Conservation (phyloP, 1,140 invertebrate species). For the Aphis craccivora region DNA sequence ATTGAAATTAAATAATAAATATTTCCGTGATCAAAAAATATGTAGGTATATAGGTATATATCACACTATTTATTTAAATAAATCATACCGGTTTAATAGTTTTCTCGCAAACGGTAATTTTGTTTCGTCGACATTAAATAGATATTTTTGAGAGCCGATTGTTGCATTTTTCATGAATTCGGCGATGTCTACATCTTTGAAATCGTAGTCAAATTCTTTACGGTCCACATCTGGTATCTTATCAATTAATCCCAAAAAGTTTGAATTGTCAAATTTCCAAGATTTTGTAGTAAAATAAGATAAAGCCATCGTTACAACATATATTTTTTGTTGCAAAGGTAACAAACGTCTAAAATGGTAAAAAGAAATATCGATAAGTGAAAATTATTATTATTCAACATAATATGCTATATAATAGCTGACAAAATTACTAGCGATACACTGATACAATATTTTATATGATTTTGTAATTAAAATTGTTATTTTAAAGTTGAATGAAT, state of each 20-base stretch:
- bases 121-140: constrained; percentile 67
- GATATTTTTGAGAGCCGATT: constrained; percentile 68
- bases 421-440: too few species aligned
- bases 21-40: background rate
- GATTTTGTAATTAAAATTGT: too few species aligned
- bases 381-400: background rate
- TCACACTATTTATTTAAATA: background rate
- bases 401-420: too few species aligned
- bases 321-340: constrained; percentile 68
- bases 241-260: constrained; percentile 75
- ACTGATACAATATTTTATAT: too few species aligned
- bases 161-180: constrained; percentile 68
- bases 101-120: background rate
- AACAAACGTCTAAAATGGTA: constrained; percentile 63
- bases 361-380: background rate
- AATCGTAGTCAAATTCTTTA: constrained; percentile 64
- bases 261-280: constrained; percentile 89
- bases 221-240: constrained; percentile 66
- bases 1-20: background rate
- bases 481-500: too few species aligned
- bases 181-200: constrained; percentile 65
- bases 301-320: constrained; percentile 74
- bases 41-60: background rate
- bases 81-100: background rate
- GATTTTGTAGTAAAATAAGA: constrained; percentile 92